A percentile compares a stretch with the other conserved stretches of the same genome.
These are phyloP conservation scores for Clarias laeviceps DNA, from an alignment of 2,797 vertebrate species.

Conservation along the genomic window DNA sequence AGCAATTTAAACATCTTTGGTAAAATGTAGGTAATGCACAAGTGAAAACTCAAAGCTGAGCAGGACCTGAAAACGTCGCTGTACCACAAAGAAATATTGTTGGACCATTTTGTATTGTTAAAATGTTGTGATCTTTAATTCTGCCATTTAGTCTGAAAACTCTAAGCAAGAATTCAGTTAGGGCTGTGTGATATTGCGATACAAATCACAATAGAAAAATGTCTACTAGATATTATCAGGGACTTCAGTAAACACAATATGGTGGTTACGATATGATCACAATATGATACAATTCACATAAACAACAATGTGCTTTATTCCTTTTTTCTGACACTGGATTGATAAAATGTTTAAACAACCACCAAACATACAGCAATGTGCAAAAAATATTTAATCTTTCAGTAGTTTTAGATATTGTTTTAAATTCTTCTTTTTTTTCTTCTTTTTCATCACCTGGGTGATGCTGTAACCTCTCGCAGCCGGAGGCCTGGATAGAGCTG, in stretches of 20 bases:
- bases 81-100: not conserved
- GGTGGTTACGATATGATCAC: not conserved
- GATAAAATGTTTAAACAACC: too few relatives aligned
- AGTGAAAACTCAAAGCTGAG: not conserved
- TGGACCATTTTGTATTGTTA: not conserved
- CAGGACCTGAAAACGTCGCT: not conserved
- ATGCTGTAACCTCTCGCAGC: too few relatives aligned
- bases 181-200: not conserved
- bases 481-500: too few relatives aligned
- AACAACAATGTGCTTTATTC: too few relatives aligned
- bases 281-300: too few relatives aligned
- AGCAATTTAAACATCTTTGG: not conserved
- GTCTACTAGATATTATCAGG: not conserved
- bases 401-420: too few relatives aligned
- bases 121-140: not conserved
- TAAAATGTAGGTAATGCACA: not conserved
- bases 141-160: not conserved
- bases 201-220: not conserved
- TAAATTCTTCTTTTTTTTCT: too few relatives aligned
- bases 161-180: not conserved
- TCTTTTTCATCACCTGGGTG: too few relatives aligned
- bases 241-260: too few relatives aligned
- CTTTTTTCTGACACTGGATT: too few relatives aligned
- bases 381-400: too few relatives aligned
- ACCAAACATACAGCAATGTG: too few relatives aligned